phyloP scores from a whole-genome alignment of 2,113 vertebrate species.

The Tympanuchus pallidicinctus region DNA sequence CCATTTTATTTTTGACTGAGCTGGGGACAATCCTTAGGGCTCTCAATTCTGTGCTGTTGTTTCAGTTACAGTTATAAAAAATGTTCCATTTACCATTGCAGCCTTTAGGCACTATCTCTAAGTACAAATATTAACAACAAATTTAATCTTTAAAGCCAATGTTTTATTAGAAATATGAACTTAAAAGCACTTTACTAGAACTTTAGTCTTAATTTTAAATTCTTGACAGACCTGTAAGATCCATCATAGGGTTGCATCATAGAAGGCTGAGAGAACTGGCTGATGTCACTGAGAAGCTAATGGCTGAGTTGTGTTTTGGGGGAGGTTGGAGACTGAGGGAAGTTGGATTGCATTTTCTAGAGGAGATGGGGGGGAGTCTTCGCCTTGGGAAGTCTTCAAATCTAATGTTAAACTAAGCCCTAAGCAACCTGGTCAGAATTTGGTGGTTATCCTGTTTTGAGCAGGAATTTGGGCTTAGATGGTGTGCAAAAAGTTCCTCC shows the following conservation, averaged over 20 bases:
- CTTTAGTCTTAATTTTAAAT: neutral
- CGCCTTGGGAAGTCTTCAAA: neutral
- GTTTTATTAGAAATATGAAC: neutral
- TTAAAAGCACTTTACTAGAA: neutral
- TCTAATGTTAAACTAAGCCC: neutral
- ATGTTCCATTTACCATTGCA: neutral
- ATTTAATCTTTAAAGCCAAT: neutral
- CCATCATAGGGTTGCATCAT: neutral
- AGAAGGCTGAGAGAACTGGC: neutral
- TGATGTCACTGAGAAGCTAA: neutral
- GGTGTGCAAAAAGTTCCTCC: neutral
- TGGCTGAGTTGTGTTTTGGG: neutral
- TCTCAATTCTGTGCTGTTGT: neutral
- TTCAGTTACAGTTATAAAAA: neutral
- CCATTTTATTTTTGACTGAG: neutral
- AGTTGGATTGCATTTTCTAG: fast-evolving
- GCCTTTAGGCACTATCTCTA: neutral
- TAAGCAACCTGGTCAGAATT: neutral
- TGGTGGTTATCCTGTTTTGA: neutral
- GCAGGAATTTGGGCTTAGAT: neutral
- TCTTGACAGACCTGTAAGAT: neutral
- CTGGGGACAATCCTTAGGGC: neutral
- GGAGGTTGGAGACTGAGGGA: neutral
- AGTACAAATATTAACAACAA: neutral
- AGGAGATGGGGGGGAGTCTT: neutral